Evolutionary conservation across 2,113 vertebrate genomes (phyloP), one percentile per base, ranked within the genome.

Genomic region (Oryzias woworae): DNA sequence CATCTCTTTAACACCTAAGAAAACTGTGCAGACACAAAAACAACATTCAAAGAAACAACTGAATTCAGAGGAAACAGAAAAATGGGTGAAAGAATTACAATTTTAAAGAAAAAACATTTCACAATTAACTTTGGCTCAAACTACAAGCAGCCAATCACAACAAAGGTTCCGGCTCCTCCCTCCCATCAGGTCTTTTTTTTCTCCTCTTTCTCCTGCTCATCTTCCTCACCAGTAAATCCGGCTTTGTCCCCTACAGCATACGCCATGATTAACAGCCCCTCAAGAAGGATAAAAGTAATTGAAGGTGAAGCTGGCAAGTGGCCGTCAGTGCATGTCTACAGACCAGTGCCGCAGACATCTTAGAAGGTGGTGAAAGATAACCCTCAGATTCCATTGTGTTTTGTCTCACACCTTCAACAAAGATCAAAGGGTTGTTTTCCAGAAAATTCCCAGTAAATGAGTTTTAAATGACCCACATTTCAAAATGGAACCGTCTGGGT

Each of bases 251-350:
- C 12, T 80, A 62, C 76, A 87, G 67, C 47, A 74, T 70, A 78
- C 44, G 63, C 74, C 64, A 60, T 36, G 71, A 78, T 88, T 88
- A 89, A 88, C 81, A 81, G 79, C 76, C 80, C 68, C 69, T 91
- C 90, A 87, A 78, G 53, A 26, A 54, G 81, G 88, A 91, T 92
- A 51, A 90, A 43, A 46, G 81, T 91, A 92, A 92, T 88, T 86
- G 73, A 56, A 81, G 63, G 64, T 61, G 89, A 88, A 68, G 62
- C 45, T 55, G 60, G 73, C 62, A 54, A 67, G 70, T 56, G 23
- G 50, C 65, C 68, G 59, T 68, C 43, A 49, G 56, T 46, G 43
- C 31, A 17, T 49, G 55, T 70, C 69, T 71, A 81, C 49, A 68
- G 71, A 66, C 59, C 15, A 26, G 63, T 46, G 50, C 46, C 49